Base-by-base conservation (phyloP, 2,113 vertebrate species). In the Excalfactoria chinensis region DNA sequence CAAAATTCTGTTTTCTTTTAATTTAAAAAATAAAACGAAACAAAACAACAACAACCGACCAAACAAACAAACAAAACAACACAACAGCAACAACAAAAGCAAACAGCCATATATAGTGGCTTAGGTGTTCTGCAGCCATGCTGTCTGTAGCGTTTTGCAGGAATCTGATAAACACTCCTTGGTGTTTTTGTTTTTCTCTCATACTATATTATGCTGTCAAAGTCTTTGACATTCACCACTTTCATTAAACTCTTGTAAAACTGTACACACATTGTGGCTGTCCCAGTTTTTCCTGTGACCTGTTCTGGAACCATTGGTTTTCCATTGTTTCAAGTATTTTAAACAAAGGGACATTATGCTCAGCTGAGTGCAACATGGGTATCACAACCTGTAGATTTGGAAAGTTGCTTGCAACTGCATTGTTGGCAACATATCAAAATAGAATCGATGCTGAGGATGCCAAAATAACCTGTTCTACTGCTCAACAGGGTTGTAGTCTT, bases 401-500 rank as follows among this genome's bases (percentile, higher is more conserved):
- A 66, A 59, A 40, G 41, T 13, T 67, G 44, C 10, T 85, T 85
- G 17, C 1, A 11, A 83, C 51, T 68, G 35, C 13, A 7, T 32
- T 4, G 0, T 30, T 95, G 82, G 72, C 83, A 83, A 49, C 48
- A 7, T 13, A 74, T 83, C 28, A 90, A 81, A 93, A 91, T 6
- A 26, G 46, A 74, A 88, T 51, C 23, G 20, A 25, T 48, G 58
- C 84, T 67, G 74, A 9, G 11, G 41, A 77, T 88, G 58, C 55
- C 41, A 68, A 92, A 90, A 88, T 44, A 94, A 88, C 90, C 43
- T 88, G 72, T 85, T 93, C 53, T 88, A 32, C 66, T 78, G 79
- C 79, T 76, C 58, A 74, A n/a, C 15, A 75, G 34, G 26, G 49
- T 35, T 90, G 43, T 66, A 83, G 15, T 74, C 51, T 89, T 87